Evolutionary conservation across 2,888 invertebrate species (phyloP), one percentile per base, ranked within the genome.

Genomic region (Trichopoda pennipes): DNA sequence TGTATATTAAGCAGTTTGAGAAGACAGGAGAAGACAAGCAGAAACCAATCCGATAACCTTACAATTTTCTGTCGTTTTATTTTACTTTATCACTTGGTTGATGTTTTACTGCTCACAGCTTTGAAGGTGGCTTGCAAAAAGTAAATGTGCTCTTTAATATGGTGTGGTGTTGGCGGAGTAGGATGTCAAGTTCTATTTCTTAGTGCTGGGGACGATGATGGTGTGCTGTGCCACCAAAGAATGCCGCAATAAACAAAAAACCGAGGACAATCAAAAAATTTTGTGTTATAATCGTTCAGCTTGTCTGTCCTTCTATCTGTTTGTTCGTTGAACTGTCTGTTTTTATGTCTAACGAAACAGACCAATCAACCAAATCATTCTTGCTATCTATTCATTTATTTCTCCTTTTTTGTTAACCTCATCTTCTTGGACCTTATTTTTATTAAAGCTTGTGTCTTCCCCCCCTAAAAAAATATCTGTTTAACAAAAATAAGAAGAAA

Each of bases 81-180:
- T 79, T 75, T 72, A 82, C 72, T 82, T 82, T 79, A 79, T 75
- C 82, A 82, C 82, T 82, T 68, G 75, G 44, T 47, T 82, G 82
- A 82, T 76, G 82, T 68, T 72, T 72, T 55, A 69, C 61, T 66
- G 75, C 44, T 73, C 60, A 61, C 42, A 55, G 73, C 72, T 28
- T 53, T 72, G 72, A 66, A 72, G 70, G 66, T 80, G 80, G 63
- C 60, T 61, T 9, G n/a, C 23, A 14, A 19, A 44, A 32, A 44
- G 61, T 21, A 14, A 61, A 16, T 51, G 28, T 60, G 32, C 21
- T 55, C 35, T 35, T 3, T 12, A 10, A 16, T 44, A 53, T 42
- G 8, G 49, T 28, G 60, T 64, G 66, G 21, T 76, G 76, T 44
- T 74, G 68, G 73, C 55, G 68, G 68, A 69, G 68, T 73, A 64